Evolutionary conservation across 2,797 vertebrate species (phyloP).

Genomic region (Perodicticus potto): DNA sequence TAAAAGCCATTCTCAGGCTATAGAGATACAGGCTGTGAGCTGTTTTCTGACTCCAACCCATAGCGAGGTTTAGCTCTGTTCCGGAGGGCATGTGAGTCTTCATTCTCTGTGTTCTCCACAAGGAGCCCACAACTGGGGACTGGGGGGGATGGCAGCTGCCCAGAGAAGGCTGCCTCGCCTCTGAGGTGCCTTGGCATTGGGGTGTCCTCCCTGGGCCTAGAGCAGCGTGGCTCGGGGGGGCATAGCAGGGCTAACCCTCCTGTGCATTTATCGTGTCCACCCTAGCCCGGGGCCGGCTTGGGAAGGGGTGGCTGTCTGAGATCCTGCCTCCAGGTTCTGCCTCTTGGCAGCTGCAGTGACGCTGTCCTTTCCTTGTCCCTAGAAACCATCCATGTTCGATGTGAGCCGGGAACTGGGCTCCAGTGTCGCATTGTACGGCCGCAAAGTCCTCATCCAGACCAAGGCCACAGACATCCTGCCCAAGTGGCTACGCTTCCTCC

Average conservation of each 20-base stretch:
- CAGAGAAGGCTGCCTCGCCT: neutral
- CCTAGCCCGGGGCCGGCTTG: no score
- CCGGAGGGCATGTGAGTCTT: neutral
- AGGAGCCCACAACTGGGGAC: neutral
- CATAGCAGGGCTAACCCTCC: fast-evolving
- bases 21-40: neutral
- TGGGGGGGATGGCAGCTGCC: neutral
- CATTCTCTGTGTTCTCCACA: neutral
- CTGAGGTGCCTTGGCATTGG: neutral
- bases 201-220: neutral
- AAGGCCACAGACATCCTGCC: constrained; percentile 96
- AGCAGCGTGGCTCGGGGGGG: neutral
- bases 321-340: neutral
- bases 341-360: neutral
- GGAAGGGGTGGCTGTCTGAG: no score
- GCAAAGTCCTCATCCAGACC: constrained; percentile 98
- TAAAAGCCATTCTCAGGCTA: neutral
- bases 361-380: constrained; percentile 39
- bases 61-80: neutral
- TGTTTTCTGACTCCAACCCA: neutral
- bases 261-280: neutral
- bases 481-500: constrained; percentile 97
- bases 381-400: constrained; percentile 98
- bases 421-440: constrained; percentile 95
- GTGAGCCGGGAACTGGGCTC: constrained; percentile 97